Evolutionary conservation across 2,113 vertebrate species (phyloP).

Genomic region (Brienomyrus brachyistius): DNA sequence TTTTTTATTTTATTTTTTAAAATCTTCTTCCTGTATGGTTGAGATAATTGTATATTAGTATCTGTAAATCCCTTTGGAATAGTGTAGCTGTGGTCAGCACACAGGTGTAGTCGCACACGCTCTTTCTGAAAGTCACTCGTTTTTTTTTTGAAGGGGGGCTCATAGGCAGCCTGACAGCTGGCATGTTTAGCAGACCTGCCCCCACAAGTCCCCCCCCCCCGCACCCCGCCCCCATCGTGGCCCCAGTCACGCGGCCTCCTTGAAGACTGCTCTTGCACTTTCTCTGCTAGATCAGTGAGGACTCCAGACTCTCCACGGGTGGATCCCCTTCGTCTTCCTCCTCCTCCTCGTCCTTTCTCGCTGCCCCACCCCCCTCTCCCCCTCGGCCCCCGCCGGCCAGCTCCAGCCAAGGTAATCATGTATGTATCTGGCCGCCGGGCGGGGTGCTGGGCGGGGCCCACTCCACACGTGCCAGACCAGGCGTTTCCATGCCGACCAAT

Average conservation of each 20-base stretch:
- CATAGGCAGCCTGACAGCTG: no score
- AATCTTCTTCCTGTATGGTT: background rate
- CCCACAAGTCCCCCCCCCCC: conserved; percentile 4
- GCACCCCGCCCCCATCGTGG: background rate
- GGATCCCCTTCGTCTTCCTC: conserved; percentile 58
- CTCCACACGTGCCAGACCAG: conserved; percentile 40
- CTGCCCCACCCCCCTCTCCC: conserved; percentile 62
- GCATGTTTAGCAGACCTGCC: background rate
- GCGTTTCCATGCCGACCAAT: background rate
- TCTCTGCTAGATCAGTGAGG: conserved; percentile 84
- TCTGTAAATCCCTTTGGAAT: background rate
- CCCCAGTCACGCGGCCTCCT: background rate
- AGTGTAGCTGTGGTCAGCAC: background rate
- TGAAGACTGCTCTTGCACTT: conserved; percentile 39
- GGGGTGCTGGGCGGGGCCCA: conserved; percentile 42
- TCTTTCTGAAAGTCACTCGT: background rate
- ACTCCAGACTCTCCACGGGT: conserved; percentile 67
- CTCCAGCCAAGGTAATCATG: conserved; percentile 96
- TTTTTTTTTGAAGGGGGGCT: background rate
- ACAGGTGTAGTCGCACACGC: no score
- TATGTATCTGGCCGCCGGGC: conserved; percentile 70
- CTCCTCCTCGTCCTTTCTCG: conserved; percentile 50
- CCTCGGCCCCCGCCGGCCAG: conserved; percentile 75
- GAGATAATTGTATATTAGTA: background rate
- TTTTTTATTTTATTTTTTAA: background rate